Conservation (phyloP, 2,888 invertebrate genomes). For the Hetaerina titia region DNA sequence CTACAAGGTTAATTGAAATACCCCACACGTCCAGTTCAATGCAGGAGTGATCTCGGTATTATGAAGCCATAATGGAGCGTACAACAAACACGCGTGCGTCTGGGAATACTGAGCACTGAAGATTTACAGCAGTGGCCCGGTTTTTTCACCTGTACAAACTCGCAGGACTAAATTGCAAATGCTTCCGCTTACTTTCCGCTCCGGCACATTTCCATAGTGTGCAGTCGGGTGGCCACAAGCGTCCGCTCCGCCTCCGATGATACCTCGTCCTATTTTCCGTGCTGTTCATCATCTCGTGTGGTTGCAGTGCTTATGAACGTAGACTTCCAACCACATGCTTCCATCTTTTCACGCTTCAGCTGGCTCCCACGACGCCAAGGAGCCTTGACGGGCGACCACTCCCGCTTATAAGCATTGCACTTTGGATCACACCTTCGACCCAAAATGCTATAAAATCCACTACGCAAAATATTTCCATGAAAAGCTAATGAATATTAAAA, state of each 20-base stretch:
- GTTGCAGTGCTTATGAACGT: neutral
- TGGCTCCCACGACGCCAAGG: neutral
- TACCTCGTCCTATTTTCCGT: slow-evolving; percentile 9
- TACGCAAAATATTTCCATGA: neutral
- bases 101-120: neutral
- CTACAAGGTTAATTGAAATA: neutral
- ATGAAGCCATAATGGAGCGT: neutral
- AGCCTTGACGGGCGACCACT: neutral
- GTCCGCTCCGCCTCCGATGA: neutral
- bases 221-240: neutral
- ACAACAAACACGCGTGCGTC: neutral
- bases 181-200: slow-evolving; percentile 39
- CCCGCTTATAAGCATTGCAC: neutral
- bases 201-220: neutral
- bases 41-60: neutral
- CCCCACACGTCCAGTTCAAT: neutral
- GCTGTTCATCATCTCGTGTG: neutral
- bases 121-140: neutral
- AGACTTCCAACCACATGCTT: neutral
- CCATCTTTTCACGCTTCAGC: slow-evolving; percentile 14
- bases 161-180: neutral
- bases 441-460: neutral
- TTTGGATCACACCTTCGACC: neutral
- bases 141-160: neutral
- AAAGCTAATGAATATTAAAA: neutral